phyloP scores from a whole-genome alignment of 1,140 invertebrate species.

The Drosophila triauraria region DNA sequence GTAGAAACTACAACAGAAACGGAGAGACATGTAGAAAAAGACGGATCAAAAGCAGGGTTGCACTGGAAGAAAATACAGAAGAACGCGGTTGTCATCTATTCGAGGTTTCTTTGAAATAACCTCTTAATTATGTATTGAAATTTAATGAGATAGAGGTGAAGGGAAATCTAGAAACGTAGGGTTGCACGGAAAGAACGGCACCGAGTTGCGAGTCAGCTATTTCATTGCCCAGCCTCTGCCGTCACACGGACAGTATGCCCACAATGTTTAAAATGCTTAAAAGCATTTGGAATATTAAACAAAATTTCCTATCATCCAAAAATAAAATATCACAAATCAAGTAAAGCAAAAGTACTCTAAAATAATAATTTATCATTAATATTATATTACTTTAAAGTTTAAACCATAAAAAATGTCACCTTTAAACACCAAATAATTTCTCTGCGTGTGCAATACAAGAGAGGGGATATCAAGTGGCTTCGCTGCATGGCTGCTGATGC shows the following conservation, averaged over 20 bases:
- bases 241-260: too few species aligned
- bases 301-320: too few species aligned
- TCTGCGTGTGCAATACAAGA: slow-evolving; percentile 3
- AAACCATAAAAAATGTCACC: background rate
- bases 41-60: background rate
- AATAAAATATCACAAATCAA: too few species aligned
- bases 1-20: background rate
- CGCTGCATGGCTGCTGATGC: slow-evolving; percentile 29
- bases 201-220: too few species aligned
- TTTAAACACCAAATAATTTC: background rate
- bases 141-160: too few species aligned
- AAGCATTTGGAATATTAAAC: too few species aligned
- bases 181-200: too few species aligned
- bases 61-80: background rate
- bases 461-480: slow-evolving; percentile 7
- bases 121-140: too few species aligned
- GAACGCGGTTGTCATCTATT: background rate
- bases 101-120: too few species aligned
- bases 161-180: too few species aligned
- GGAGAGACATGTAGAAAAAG: background rate
- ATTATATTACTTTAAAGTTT: background rate
- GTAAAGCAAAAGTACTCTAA: background rate
- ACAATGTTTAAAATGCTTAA: too few species aligned
- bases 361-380: background rate
- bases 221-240: too few species aligned